Evolutionary conservation across 1,140 invertebrate species (phyloP).

Genomic region (Diorhabda elongata): DNA sequence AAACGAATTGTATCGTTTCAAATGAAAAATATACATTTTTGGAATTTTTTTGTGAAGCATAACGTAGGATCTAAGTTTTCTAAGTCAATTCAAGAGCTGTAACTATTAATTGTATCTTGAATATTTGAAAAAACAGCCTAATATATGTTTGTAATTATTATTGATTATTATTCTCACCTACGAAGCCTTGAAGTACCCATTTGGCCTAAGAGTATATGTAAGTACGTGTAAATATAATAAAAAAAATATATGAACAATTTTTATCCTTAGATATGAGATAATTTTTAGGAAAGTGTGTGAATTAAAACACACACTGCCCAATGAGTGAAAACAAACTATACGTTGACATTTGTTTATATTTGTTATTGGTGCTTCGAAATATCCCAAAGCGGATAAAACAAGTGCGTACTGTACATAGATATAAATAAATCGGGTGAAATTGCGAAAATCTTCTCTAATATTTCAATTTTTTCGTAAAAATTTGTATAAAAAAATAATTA

Average conservation of each 20-base stretch:
- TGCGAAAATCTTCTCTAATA: slow-evolving; percentile 3
- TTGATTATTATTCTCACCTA: not conserved
- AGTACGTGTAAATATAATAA: slow-evolving; percentile 12
- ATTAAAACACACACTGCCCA: slow-evolving; percentile 12
- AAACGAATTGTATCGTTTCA: no score
- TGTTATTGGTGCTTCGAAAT: slow-evolving; percentile 31
- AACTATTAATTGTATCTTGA: no score
- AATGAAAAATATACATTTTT: no score
- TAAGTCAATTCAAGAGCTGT: no score
- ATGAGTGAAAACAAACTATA: slow-evolving; percentile 27
- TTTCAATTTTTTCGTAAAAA: not conserved
- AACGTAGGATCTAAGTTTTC: no score
- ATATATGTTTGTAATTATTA: not conserved
- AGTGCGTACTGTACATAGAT: slow-evolving; percentile 15
- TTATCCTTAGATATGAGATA: slow-evolving; percentile 10
- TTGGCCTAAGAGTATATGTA: slow-evolving; percentile 16
- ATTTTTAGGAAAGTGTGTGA: slow-evolving; percentile 9
- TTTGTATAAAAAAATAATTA: no score
- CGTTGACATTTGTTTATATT: slow-evolving; percentile 23
- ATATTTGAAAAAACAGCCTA: not conserved
- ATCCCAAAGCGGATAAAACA: not conserved
- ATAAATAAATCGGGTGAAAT: not conserved
- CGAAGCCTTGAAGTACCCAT: slow-evolving; percentile 15
- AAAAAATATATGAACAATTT: slow-evolving; percentile 10
- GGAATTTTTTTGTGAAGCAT: no score